Base-by-base conservation (phyloP, 2,888 invertebrate genomes). In the Caenorhabditis angaria region DNA sequence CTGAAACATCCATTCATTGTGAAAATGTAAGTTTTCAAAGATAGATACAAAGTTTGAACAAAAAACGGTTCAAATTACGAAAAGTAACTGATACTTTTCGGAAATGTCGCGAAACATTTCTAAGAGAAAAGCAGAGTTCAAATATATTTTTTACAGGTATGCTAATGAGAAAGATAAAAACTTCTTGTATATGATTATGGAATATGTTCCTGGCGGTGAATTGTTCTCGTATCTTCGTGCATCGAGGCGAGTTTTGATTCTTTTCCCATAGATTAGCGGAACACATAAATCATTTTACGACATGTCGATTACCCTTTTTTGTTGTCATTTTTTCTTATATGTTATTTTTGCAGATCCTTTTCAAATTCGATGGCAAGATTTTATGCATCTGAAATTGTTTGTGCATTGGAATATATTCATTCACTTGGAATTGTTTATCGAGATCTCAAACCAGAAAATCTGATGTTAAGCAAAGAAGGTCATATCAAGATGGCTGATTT, bases 401-500 rank as follows among this genome's bases (percentile, higher is more conserved):
- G 93, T 69, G 96, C 96, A 0, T 89, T 97, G 83, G 95, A 96
- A 88, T 97, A 97, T 88, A 91, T 97, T 51, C 97, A 97, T 89
- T 91, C 92, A 47, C 91, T 93, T 82, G 92, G 92, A 88, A 93
- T 95, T 77, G 94, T 85, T 10, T 94, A 94, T 89, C 89, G 92
- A 65, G 95, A 95, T 87, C 90, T 95, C 81, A 95, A 95, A 88
- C 95, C 95, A 0, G 97, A 97, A 88, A 97, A 97, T 88, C 90
- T 97, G 63, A 90, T 97, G 24, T 90, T 97, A 59, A 96, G 95
- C 85, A 91, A 91, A 79, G 94, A 95, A 83, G 97, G 97, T 0
- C 97, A 97, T 88, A 89, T 97, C 85, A 97, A 96, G 90, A 94
- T 97, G 84, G 97, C 96, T 10, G 97, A 97, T 88, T 97, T 97